A percentile compares a stretch with the other conserved stretches of the same genome.
Conservation (phyloP, 2,113 vertebrate genomes). For the Morone saxatilis region DNA sequence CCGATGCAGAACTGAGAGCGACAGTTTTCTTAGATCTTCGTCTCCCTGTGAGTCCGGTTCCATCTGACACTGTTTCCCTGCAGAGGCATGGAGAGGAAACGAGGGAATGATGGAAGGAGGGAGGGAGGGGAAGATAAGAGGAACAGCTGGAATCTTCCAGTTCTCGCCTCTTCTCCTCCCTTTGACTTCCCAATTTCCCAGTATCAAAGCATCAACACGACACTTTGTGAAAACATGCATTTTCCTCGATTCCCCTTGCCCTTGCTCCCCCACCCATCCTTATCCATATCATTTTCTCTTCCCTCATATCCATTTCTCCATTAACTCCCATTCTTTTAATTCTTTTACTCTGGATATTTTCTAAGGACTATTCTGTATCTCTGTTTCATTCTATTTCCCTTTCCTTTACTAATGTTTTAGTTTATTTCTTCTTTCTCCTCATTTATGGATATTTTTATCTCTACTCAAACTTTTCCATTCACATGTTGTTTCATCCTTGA, state of each 20-base stretch:
- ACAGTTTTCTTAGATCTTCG: conserved; percentile 73
- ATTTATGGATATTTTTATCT: conserved; percentile 2
- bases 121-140: conserved; percentile 57
- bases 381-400: background rate
- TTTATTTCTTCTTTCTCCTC: background rate
- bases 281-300: conserved; percentile 22
- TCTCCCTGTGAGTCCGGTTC: conserved; percentile 63
- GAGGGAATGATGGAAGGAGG: conserved; percentile 41
- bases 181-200: conserved; percentile 58
- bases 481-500: conserved; percentile 11
- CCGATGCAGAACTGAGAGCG: conserved; percentile 52
- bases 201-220: conserved; percentile 64
- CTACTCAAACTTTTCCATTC: background rate
- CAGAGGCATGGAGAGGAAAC: conserved; percentile 52
- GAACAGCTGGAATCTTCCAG: conserved; percentile 68
- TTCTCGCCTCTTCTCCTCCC: conserved; percentile 41
- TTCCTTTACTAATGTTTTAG: background rate
- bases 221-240: conserved; percentile 52
- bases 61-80: conserved; percentile 66
- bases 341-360: conserved; percentile 8
- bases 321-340: background rate
- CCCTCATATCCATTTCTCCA: background rate
- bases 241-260: conserved; percentile 35
- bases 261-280: conserved; percentile 8
- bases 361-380: background rate